Percentiles rank a stretch among this genome's conserved stretches.
Evolutionary conservation across 2,888 invertebrate genomes (phyloP).

Genomic region (Itoplectis maculator): DNA sequence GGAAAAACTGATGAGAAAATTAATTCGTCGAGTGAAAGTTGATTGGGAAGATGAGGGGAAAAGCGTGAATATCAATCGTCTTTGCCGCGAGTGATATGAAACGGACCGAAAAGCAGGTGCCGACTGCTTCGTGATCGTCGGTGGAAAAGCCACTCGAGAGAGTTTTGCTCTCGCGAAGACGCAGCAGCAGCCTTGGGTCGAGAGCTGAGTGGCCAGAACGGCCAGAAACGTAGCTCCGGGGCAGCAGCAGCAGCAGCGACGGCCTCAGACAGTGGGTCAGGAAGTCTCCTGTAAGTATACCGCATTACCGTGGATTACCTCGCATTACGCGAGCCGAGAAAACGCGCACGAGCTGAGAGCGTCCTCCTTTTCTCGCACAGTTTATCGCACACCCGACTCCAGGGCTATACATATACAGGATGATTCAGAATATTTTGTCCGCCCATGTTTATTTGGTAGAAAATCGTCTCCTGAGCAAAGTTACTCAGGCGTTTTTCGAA

Average conservation of each 20-base stretch:
- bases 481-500: too few species aligned
- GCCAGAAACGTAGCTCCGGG: conserved; percentile 27
- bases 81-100: conserved; percentile 3
- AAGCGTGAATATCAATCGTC: conserved; percentile 5
- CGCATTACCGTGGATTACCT: conserved; percentile 66
- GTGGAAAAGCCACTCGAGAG: conserved; percentile 27
- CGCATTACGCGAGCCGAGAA: conserved; percentile 60
- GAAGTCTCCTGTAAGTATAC: conserved; percentile 66
- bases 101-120: background rate
- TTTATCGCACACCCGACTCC: background rate
- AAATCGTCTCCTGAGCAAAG: too few species aligned
- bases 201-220: conserved; percentile 52
- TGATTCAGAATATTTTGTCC: too few species aligned
- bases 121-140: background rate
- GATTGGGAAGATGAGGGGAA: background rate
- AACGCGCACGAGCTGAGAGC: conserved; percentile 42
- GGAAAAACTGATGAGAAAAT: background rate
- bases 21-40: background rate
- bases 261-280: conserved; percentile 65
- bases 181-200: conserved; percentile 14
- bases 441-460: too few species aligned
- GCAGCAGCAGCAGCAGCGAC: too few species aligned
- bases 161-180: conserved; percentile 34
- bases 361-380: conserved; percentile 44
- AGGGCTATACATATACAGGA: background rate